Conservation (phyloP, 2,797 vertebrate species). For the Brachyrhaphis roseni region DNA sequence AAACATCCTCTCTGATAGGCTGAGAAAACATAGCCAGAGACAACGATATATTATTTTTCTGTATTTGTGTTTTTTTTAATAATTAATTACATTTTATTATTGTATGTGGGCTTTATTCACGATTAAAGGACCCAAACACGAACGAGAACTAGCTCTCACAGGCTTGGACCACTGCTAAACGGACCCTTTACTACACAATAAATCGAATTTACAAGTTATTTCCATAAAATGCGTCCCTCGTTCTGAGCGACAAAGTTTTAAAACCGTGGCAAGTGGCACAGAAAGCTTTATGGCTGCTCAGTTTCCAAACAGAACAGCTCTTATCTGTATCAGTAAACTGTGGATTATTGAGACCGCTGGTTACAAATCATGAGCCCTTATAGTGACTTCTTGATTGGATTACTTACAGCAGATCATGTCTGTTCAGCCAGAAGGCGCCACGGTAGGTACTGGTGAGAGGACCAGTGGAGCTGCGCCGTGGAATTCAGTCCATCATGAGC, state of each 20-base stretch:
- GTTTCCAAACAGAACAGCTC: constrained; percentile 2
- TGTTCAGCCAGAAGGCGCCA: constrained; percentile 1
- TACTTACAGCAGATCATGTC: constrained; percentile 14
- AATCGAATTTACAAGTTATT: not conserved
- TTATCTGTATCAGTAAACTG: not conserved
- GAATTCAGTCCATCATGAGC: constrained; percentile 3
- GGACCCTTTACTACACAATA: not conserved
- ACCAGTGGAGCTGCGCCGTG: constrained; percentile 1
- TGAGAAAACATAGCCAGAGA: not conserved
- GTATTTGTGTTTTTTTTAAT: not conserved
- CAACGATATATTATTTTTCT: not conserved
- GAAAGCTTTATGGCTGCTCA: constrained; percentile 1
- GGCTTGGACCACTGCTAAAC: not conserved
- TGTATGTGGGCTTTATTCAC: not conserved
- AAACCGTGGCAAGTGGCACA: not conserved
- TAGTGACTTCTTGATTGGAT: constrained; percentile 14
- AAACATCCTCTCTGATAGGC: not conserved
- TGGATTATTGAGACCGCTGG: constrained; percentile 11
- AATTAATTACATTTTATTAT: not conserved
- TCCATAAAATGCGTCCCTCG: not conserved
- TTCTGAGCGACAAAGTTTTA: not conserved
- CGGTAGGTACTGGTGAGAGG: not conserved
- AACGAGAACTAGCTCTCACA: not conserved
- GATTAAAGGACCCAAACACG: not conserved
- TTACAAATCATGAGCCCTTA: constrained; percentile 14